Evolutionary conservation across 2,113 vertebrate species (phyloP).

Genomic region (Gracilinanus agilis): DNA sequence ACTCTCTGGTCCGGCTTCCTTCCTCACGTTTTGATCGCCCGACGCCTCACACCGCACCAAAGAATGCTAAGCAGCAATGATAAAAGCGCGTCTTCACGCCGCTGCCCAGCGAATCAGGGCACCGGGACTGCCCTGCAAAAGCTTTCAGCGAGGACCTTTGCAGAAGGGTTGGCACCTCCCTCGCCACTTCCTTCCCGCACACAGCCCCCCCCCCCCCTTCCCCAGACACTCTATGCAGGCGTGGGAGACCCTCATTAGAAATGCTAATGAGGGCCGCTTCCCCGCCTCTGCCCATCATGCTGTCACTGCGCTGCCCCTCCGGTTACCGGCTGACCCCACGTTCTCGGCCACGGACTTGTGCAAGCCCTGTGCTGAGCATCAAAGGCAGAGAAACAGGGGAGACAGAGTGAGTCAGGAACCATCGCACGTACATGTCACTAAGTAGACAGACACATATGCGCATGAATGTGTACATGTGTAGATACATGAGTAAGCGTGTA

Average conservation of each 20-base stretch:
- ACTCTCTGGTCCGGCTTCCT: neutral
- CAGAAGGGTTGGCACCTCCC: slow-evolving; percentile 63
- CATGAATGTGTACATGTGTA: neutral
- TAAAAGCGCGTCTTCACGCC: slow-evolving; percentile 5
- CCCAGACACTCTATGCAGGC: too few relatives aligned
- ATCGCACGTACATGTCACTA: too few relatives aligned
- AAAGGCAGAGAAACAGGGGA: neutral
- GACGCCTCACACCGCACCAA: neutral
- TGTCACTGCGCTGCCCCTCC: slow-evolving; percentile 20
- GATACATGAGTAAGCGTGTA: neutral
- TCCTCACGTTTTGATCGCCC: neutral
- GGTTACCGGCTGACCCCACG: neutral
- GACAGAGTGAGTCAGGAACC: neutral
- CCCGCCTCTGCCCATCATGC: slow-evolving; percentile 44
- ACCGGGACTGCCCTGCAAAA: neutral
- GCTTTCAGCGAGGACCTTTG: slow-evolving; percentile 70
- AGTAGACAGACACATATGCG: too few relatives aligned
- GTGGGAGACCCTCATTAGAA: too few relatives aligned
- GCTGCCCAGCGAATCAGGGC: slow-evolving; percentile 31
- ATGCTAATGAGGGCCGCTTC: slow-evolving; percentile 52
- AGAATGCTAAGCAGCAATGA: neutral
- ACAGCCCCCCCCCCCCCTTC: too few relatives aligned
- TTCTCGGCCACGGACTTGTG: too few relatives aligned
- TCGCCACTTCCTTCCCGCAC: slow-evolving; percentile 29
- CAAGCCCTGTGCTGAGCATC: too few relatives aligned